phyloP scores from a whole-genome alignment of 1,140 invertebrate species.

The Platyura marginata region DNA sequence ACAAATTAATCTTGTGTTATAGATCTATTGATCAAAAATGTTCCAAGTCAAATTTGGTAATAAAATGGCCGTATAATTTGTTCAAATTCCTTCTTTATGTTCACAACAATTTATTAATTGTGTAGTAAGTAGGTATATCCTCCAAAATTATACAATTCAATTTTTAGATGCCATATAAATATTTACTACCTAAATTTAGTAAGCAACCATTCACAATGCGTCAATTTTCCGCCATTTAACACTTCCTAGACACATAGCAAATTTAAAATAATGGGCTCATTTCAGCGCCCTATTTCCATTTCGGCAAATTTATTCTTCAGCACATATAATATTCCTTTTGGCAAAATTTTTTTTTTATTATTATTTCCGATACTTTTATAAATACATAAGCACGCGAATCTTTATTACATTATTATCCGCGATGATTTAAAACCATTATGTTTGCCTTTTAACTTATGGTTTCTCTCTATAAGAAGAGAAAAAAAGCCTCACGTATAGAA shows the following conservation, averaged over 20 bases:
- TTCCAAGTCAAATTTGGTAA: no score
- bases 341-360: neutral
- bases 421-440: neutral
- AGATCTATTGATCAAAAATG: no score
- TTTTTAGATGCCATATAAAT: no score
- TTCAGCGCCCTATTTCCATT: neutral
- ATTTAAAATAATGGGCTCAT: neutral
- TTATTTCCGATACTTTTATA: neutral
- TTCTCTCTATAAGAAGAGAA: neutral
- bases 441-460: neutral
- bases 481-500: neutral
- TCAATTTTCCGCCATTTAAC: neutral
- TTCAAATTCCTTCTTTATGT: no score
- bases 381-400: neutral
- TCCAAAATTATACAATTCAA: no score
- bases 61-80: no score
- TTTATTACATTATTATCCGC: neutral
- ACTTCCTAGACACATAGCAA: neutral
- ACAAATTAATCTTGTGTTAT: no score
- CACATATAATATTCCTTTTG: neutral
- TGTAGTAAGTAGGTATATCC: no score
- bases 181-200: no score
- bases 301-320: neutral
- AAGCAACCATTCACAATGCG: no score
- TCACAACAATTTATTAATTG: no score